A percentile compares a stretch with the other conserved stretches of the same genome.
phyloP scores from a whole-genome alignment of 2,797 vertebrate species.

The Centropyge bicolor region DNA sequence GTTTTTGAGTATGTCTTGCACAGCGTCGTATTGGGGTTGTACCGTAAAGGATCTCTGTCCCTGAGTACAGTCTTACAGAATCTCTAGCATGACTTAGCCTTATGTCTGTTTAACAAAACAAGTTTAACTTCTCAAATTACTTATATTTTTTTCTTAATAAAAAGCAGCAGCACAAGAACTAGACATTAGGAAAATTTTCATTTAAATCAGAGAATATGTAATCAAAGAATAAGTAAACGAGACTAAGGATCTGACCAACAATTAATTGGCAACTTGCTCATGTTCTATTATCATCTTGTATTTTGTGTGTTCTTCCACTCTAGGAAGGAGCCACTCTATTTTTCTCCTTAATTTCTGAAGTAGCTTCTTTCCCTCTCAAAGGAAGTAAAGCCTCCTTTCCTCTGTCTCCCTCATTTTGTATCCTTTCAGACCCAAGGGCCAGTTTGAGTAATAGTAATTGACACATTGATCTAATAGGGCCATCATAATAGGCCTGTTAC shows the following conservation, averaged over 20 bases:
- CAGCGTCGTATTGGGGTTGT: too few relatives aligned
- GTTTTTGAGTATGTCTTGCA: too few relatives aligned
- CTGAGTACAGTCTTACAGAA: not conserved
- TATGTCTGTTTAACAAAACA: too few relatives aligned
- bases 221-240: not conserved
- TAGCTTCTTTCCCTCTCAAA: conserved; percentile 64
- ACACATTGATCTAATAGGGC: conserved; percentile 86
- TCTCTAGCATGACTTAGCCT: too few relatives aligned
- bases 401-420: conserved; percentile 62
- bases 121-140: too few relatives aligned
- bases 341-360: conserved; percentile 50
- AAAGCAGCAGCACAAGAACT: not conserved
- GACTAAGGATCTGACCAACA: not conserved
- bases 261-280: not conserved
- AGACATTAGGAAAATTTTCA: not conserved
- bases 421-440: conserved; percentile 79
- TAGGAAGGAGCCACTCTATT: conserved; percentile 36
- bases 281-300: not conserved
- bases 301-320: conserved; percentile 18
- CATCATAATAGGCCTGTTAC: conserved; percentile 82
- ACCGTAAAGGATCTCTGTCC: too few relatives aligned
- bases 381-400: conserved; percentile 65
- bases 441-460: conserved; percentile 85
- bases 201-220: not conserved
- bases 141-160: too few relatives aligned